Percentiles rank a stretch among this genome's conserved stretches.
Conservation (phyloP, 2,113 vertebrate genomes). For the Struthidea cinerea region DNA sequence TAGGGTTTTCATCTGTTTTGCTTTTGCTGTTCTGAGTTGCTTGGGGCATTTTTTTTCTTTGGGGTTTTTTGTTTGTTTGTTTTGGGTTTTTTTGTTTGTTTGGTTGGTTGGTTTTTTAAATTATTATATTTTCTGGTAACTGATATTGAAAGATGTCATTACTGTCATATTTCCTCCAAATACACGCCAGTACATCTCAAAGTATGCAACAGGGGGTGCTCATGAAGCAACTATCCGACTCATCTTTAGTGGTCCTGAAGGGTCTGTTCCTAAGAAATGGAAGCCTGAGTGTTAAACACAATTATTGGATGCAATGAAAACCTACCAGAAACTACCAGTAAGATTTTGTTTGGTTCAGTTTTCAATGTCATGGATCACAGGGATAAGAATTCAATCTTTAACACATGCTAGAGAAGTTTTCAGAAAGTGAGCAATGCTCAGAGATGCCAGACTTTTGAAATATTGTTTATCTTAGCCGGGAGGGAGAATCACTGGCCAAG, state of each 20-base stretch:
- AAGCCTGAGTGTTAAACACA: background rate
- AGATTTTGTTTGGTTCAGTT: slow-evolving; percentile 6
- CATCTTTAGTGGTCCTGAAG: background rate
- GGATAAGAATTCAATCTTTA: slow-evolving; percentile 22
- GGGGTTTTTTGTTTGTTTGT: no score
- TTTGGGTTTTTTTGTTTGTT: accelerated
- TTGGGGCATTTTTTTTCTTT: no score
- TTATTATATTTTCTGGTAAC: background rate
- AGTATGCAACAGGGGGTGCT: background rate
- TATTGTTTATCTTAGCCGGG: background rate
- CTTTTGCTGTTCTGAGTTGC: no score
- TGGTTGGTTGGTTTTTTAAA: background rate
- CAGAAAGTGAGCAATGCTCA: background rate
- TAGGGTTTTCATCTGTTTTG: background rate
- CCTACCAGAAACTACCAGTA: background rate
- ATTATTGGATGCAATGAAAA: background rate
- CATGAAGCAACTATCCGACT: background rate
- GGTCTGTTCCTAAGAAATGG: background rate
- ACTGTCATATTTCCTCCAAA: background rate
- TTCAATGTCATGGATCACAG: background rate
- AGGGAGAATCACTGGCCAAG: background rate
- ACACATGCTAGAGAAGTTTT: slow-evolving; percentile 9
- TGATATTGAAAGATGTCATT: background rate
- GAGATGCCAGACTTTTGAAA: slow-evolving; percentile 28
- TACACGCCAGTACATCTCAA: background rate